Conservation (phyloP, 2,113 vertebrate species). For the Anarhynchus alexandrinus region DNA sequence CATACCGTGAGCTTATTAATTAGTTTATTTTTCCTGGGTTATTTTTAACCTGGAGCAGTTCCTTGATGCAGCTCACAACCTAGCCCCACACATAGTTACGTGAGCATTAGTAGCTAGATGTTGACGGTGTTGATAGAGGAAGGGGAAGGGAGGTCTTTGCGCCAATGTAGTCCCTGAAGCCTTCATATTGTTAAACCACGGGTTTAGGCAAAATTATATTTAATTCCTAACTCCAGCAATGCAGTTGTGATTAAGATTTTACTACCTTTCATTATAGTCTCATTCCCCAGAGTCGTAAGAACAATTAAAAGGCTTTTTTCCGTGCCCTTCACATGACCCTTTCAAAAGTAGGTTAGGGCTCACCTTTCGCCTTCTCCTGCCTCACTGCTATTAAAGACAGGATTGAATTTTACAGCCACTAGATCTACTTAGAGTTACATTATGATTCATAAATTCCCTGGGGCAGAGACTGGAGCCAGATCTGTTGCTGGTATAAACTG, state of each 20-base stretch:
- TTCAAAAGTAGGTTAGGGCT: slow-evolving; percentile 47
- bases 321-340: slow-evolving; percentile 52
- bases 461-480: slow-evolving; percentile 38
- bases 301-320: slow-evolving; percentile 43
- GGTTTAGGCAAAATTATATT: background rate
- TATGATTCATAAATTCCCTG: slow-evolving; percentile 55
- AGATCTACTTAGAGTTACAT: slow-evolving; percentile 48
- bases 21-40: slow-evolving; percentile 1
- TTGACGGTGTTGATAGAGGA: background rate
- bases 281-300: background rate
- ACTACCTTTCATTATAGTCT: slow-evolving; percentile 26
- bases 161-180: background rate
- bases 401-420: slow-evolving; percentile 59
- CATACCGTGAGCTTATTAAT: background rate
- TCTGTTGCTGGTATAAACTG: slow-evolving; percentile 50
- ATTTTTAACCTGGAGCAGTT: slow-evolving; percentile 16
- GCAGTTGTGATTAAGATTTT: slow-evolving; percentile 27
- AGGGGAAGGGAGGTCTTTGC: background rate
- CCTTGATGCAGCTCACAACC: background rate
- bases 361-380: slow-evolving; percentile 52
- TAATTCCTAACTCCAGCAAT: slow-evolving; percentile 3
- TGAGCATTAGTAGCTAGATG: background rate
- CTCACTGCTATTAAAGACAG: slow-evolving; percentile 38
- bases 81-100: background rate
- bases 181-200: background rate